A percentile compares a stretch with the other conserved stretches of the same genome.
phyloP scores from a whole-genome alignment of 1,140 invertebrate genomes.

The Centruroides vittatus region DNA sequence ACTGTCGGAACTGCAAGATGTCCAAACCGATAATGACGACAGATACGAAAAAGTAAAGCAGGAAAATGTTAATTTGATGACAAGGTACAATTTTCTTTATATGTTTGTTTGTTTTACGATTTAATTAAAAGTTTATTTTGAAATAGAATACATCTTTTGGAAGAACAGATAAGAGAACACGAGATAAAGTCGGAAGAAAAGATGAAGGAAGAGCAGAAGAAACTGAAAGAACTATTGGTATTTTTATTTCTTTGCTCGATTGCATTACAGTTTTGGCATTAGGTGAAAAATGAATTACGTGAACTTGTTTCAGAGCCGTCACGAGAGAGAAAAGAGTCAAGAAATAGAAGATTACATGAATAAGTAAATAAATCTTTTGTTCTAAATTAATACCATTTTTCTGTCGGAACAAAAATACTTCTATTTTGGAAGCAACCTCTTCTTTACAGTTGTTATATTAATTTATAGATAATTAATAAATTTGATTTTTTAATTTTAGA shows the following conservation, averaged over 20 bases:
- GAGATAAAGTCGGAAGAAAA: not conserved
- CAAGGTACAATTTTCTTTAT: not conserved
- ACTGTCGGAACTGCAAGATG: not conserved
- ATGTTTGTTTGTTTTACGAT: no score
- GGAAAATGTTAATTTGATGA: not conserved
- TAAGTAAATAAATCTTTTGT: slow-evolving; percentile 28
- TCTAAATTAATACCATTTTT: no score
- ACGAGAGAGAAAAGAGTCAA: slow-evolving; percentile 70
- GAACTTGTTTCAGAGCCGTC: slow-evolving; percentile 32
- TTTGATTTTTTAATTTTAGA: slow-evolving; percentile 26
- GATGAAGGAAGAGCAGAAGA: not conserved
- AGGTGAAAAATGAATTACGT: no score
- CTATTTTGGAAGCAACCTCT: no score
- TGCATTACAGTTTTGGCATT: no score
- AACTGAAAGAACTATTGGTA: not conserved
- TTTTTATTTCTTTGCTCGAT: not conserved
- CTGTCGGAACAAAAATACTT: no score
- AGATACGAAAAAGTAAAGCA: not conserved
- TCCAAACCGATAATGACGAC: not conserved
- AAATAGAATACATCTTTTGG: not conserved
- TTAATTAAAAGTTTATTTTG: no score
- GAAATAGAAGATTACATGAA: slow-evolving; percentile 72
- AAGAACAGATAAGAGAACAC: not conserved
- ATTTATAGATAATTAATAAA: no score
- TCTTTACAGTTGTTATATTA: no score